Base-by-base conservation (phyloP, 2,797 vertebrate genomes). In the Poeciliopsis infans region DNA sequence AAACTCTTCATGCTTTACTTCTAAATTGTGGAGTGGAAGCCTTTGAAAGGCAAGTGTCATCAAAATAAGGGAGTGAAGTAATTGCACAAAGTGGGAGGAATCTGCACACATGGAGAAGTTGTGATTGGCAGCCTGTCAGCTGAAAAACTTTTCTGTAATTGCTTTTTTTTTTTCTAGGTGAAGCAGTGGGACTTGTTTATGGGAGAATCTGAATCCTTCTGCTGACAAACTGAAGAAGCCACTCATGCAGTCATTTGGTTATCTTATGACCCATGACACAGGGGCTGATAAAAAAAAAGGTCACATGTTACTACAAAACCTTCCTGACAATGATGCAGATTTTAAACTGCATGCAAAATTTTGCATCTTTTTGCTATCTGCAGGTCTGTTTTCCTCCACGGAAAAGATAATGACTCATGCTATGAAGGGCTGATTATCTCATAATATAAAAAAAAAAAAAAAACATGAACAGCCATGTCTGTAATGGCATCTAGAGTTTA, bases 391-490 rank as follows among this genome's bases (percentile, higher is more conserved):
- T 77, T 39, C 45, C 53, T 78, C 75, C 72, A 68, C 11, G 0
- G 83, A 85, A 85, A 70, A 93, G 95, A 96, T 95, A 95, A 95
- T 87, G 85, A 88, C 87, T 93, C 83, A 88, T 84, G 88, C 93
- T 93, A 88, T 79, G 87, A 89, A 91, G 83, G 86, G 85, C 80
- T 92, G 93, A 94, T 96, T 94, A 95, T 94, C 93, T 95, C 83
- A 71, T 70, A 53, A 90, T 64, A 33, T 68, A 2, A 69, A 69
- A 66, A 94, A 66, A 94, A 91, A 95, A 94, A 66, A 94, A 91
- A 95, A 94, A 94, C 93, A 92, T 86, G 90, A 84, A 90, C 83
- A 89, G 77, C 88, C 88, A 75, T 87, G 92, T 93, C 90, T 93
- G 89, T 94, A 91, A 93, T 91, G 90, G 88, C 84, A 57, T 88